These are phyloP conservation scores for Drosophila pseudotakahashii DNA, from an alignment of 2,888 invertebrate species.

Conservation along the genomic window DNA sequence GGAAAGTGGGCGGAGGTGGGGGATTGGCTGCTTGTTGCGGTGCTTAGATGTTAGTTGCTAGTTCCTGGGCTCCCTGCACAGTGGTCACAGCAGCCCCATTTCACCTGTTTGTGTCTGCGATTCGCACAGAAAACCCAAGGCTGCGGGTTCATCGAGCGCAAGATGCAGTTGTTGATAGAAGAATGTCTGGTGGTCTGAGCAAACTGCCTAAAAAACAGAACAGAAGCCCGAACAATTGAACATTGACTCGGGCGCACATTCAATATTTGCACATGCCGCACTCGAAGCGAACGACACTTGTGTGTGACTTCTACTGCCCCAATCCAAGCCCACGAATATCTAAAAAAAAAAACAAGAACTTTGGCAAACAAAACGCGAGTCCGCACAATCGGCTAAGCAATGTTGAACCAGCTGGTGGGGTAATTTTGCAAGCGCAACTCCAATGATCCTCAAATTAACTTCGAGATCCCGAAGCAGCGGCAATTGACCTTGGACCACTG, in stretches of 20 bases:
- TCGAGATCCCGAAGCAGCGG: neutral
- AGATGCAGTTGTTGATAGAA: conserved; percentile 25
- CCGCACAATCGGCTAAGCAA: conserved; percentile 27
- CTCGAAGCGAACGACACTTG: neutral
- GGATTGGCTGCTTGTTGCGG: conserved; percentile 35
- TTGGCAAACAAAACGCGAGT: conserved; percentile 37
- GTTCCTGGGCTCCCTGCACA: conserved; percentile 13
- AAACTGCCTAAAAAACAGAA: conserved; percentile 14
- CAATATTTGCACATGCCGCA: conserved; percentile 40
- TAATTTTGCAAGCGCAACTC: conserved; percentile 44
- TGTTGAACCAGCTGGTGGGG: conserved; percentile 40
- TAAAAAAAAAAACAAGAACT: neutral
- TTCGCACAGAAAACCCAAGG: too few relatives aligned
- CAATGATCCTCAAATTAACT: conserved; percentile 28
- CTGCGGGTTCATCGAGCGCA: conserved; percentile 23
- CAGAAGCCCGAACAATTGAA: conserved; percentile 15
- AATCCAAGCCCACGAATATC: neutral
- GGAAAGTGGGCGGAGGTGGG: neutral
- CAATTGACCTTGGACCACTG: conserved; percentile 31
- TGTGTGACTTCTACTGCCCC: conserved; percentile 10
- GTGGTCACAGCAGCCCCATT: conserved; percentile 5
- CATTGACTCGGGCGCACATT: conserved; percentile 6
- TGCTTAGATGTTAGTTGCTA: conserved; percentile 45
- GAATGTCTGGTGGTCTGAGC: conserved; percentile 17
- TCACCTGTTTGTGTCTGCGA: too few relatives aligned